Evolutionary conservation across 2,113 vertebrate genomes (phyloP).

Genomic region (Macaca mulatta): DNA sequence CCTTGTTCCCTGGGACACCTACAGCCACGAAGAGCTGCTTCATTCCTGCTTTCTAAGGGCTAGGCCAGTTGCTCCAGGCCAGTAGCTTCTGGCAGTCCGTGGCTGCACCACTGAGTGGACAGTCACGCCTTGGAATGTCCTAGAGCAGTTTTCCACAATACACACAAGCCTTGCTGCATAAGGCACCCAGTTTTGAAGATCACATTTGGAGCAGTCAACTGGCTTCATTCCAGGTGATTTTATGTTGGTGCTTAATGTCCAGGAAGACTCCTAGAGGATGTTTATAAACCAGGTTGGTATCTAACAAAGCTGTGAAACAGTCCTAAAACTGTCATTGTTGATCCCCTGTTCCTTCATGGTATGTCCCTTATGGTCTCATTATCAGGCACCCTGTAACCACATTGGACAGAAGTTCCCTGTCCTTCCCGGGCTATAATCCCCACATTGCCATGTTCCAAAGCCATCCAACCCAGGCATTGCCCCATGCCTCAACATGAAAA

Average conservation of each 20-base stretch:
- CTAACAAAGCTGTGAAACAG: not conserved
- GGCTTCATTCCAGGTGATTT: not conserved
- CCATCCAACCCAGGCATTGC: not conserved
- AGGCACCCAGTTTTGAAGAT: not conserved
- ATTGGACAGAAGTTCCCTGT: not conserved
- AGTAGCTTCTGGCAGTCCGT: not conserved
- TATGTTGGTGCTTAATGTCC: not conserved
- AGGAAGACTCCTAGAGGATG: not conserved
- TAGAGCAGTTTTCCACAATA: not conserved
- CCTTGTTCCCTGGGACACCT: not conserved
- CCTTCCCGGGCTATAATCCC: not conserved
- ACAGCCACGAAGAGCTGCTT: not conserved
- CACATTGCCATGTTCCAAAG: accelerated
- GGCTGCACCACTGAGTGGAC: not conserved
- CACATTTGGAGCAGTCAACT: not conserved
- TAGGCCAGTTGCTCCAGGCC: not conserved
- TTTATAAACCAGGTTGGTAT: not conserved
- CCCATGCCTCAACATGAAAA: not conserved
- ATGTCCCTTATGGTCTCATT: not conserved
- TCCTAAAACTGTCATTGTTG: not conserved
- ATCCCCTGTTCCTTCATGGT: not conserved
- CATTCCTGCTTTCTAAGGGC: not conserved
- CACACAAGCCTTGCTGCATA: not conserved
- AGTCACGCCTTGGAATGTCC: not conserved
- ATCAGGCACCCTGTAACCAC: not conserved